Evolutionary conservation across 2,797 vertebrate genomes (phyloP), one percentile per base, ranked within the genome.

Genomic region (Sternarchorhynchus goeldii): DNA sequence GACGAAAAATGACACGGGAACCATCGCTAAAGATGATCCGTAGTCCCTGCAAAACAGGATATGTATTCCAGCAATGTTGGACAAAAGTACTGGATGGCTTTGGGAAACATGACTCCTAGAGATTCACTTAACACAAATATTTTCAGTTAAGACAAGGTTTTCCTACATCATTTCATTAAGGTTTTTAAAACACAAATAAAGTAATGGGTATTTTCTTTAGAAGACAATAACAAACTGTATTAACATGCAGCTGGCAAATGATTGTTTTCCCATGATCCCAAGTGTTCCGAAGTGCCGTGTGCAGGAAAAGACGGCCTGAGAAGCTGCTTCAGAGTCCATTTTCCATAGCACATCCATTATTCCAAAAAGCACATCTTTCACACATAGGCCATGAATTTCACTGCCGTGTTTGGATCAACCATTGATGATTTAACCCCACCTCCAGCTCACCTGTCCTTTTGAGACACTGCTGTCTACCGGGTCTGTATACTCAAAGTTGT

Each of bases 401-500:
- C 45, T 50, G 45, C 14, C 1, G 45, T 50, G 12, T 12, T 12
- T 12, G 10, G 12, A 50, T 12, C 12, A 50, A 1, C 1, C 45
- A 50, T 41, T 41, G 8, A 50, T 50, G 34, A 34, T 31, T 55
- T 0, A 1, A 4, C 5, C 57, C 2, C 58, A 2, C 2, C 20
- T 20, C 14, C 6, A 16, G 56, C 90, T 88, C 84, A 99, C 98
- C 96, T 99, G 98, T 90, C 98, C 98, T 91, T 92, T 96, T 71
- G 97, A 98, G 83, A 99, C 86, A 0, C 96, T 99, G 75, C 95
- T 95, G 34, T 99, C 98, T 75, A 99, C 97, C 0, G 97, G 96
- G 81, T 99, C 98, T 0, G 85, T 96, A 88, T 99, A 99, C 83
- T 97, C 93, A 68, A 98, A 99, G 84, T 99, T 97, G 88, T 99